Percentiles rank a stretch among this genome's conserved stretches.
These are phyloP conservation scores for Philereme transversata DNA, from an alignment of 2,888 invertebrate genomes.

Conservation along the genomic window DNA sequence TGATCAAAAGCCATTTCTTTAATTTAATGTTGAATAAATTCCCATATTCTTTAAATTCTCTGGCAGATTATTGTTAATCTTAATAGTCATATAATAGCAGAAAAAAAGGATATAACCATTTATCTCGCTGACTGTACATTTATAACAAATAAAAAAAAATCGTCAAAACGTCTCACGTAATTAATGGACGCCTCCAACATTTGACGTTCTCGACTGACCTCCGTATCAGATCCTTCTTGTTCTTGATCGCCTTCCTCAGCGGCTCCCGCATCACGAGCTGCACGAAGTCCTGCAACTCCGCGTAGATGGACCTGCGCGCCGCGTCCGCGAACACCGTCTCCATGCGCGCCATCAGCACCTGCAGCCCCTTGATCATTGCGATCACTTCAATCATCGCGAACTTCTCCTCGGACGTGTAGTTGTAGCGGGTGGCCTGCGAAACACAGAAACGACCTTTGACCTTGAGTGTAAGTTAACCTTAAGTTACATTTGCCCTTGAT, in stretches of 20 bases:
- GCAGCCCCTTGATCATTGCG: constrained; percentile 99
- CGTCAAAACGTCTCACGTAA: too few species aligned
- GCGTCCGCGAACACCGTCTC: constrained; percentile 91
- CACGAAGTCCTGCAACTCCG: constrained; percentile 98
- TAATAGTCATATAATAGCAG: too few species aligned
- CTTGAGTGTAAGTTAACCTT: constrained; percentile 1
- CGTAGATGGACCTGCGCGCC: constrained; percentile 92
- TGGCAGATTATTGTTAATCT: too few species aligned
- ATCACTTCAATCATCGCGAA: constrained; percentile 99
- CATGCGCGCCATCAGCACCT: constrained; percentile 98
- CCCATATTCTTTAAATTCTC: too few species aligned
- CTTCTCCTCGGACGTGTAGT: constrained; percentile 98
- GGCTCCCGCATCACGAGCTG: constrained; percentile 95
- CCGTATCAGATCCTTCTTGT: constrained; percentile 97
- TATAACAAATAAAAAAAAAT: too few species aligned
- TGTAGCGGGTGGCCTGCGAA: constrained; percentile 95
- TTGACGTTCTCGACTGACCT: too few species aligned
- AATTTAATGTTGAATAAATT: too few species aligned
- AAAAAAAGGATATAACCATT: too few species aligned
- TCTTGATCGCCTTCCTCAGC: constrained; percentile 97
- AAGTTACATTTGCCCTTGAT: background rate
- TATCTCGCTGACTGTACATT: too few species aligned
- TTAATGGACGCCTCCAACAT: too few species aligned
- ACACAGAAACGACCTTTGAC: constrained; percentile 7
- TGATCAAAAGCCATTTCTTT: too few species aligned